These are phyloP conservation scores for Taurulus bubalis DNA, from an alignment of 2,113 vertebrate species.

Conservation along the genomic window DNA sequence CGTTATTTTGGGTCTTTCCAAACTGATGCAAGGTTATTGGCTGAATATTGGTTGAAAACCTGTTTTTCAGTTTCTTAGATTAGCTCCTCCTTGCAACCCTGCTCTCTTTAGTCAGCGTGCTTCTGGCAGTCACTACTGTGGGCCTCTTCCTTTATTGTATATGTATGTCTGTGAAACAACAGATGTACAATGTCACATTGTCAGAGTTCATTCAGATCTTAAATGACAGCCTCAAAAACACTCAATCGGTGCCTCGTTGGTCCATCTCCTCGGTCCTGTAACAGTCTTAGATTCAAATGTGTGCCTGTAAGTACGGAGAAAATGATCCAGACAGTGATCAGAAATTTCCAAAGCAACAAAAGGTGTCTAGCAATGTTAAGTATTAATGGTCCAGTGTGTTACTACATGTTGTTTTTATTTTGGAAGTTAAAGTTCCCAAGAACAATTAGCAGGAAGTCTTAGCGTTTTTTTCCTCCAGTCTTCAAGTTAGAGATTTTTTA, in stretches of 20 bases:
- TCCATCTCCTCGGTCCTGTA: neutral
- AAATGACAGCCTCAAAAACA: neutral
- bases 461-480: no score
- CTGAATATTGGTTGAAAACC: neutral
- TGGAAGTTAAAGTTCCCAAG: no score
- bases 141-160: neutral
- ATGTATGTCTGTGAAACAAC: neutral
- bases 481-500: no score
- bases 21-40: neutral
- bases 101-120: neutral
- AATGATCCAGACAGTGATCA: no score
- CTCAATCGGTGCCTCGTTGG: neutral
- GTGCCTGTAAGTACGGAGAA: no score
- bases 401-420: neutral
- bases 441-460: no score
- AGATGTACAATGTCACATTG: neutral
- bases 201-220: neutral
- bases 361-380: neutral
- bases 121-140: neutral
- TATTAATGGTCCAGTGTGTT: neutral
- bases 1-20: neutral
- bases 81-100: neutral
- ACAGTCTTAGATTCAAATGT: neutral
- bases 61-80: neutral
- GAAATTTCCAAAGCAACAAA: neutral